Conservation (phyloP, 2,113 vertebrate species). For the Salvator merianae region DNA sequence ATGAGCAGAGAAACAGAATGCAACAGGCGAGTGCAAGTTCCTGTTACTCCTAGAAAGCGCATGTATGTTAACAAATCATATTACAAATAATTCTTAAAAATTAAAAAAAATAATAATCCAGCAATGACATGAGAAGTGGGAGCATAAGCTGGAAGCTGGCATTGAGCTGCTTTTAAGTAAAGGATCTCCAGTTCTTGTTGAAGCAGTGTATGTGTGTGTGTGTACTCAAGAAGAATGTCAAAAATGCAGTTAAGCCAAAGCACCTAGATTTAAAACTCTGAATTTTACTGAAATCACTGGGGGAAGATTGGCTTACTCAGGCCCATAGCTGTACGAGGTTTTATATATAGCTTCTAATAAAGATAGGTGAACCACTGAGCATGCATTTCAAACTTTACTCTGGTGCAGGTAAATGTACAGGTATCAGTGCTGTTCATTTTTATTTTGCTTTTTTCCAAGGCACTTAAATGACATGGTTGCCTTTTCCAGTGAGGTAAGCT, state of each 20-base stretch:
- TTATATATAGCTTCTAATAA: background rate
- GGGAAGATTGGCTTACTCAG: background rate
- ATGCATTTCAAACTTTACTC: too few species aligned
- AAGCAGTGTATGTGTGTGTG: background rate
- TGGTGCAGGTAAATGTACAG: background rate
- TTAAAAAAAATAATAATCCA: too few species aligned
- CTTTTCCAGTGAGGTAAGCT: background rate
- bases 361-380: background rate
- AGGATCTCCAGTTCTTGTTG: background rate
- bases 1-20: background rate
- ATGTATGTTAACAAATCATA: background rate
- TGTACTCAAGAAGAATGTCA: background rate
- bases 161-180: background rate
- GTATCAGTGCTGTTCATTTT: background rate
- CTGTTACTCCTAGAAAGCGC: background rate
- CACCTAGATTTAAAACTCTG: background rate
- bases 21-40: too few species aligned
- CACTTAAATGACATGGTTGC: background rate
- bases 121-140: background rate
- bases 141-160: background rate
- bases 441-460: background rate
- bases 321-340: background rate
- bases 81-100: background rate
- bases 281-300: background rate
- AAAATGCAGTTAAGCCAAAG: background rate